These are phyloP conservation scores for Drosophila baimaii DNA, from an alignment of 1,140 invertebrate species.

Conservation along the genomic window DNA sequence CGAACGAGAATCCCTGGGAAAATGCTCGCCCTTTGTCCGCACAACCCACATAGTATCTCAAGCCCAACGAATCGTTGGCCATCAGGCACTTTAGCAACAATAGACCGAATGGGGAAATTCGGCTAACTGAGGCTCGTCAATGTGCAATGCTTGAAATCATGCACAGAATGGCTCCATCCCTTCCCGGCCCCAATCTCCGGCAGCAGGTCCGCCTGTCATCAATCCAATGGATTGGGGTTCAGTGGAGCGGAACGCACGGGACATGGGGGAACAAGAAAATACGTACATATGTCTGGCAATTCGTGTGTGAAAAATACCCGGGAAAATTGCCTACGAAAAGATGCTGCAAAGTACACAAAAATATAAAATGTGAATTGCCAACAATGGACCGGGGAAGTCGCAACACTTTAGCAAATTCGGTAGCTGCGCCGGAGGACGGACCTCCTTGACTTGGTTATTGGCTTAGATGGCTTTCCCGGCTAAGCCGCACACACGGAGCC, in stretches of 20 bases:
- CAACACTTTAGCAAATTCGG: slow-evolving; percentile 61
- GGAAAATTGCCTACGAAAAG: slow-evolving; percentile 40
- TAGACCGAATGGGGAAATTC: slow-evolving; percentile 16
- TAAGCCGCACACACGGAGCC: slow-evolving; percentile 41
- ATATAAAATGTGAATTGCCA: slow-evolving; percentile 48
- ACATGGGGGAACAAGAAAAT: slow-evolving; percentile 10
- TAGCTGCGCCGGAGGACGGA: slow-evolving; percentile 17
- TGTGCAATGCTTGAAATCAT: slow-evolving; percentile 47
- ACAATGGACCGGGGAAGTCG: slow-evolving; percentile 35
- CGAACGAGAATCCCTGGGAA: slow-evolving; percentile 1
- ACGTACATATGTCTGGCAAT: slow-evolving; percentile 64
- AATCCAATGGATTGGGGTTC: slow-evolving; percentile 33
- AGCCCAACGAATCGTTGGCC: slow-evolving; percentile 37
- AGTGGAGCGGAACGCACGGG: slow-evolving; percentile 43
- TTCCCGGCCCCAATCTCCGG: slow-evolving; percentile 4
- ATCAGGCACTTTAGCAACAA: slow-evolving; percentile 49
- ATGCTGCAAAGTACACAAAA: slow-evolving; percentile 44
- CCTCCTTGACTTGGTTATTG: slow-evolving; percentile 63
- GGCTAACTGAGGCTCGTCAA: slow-evolving; percentile 20
- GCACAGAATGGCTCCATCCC: slow-evolving; percentile 25
- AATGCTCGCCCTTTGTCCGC: slow-evolving; percentile 12
- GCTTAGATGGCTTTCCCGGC: slow-evolving; percentile 66
- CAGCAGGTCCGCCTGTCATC: slow-evolving; percentile 36
- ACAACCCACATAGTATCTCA: slow-evolving; percentile 26
- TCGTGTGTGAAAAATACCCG: slow-evolving; percentile 67